Percentiles rank a stretch among this genome's conserved stretches.
Conservation (phyloP, 2,888 invertebrate species). For the Lymantria dispar region DNA sequence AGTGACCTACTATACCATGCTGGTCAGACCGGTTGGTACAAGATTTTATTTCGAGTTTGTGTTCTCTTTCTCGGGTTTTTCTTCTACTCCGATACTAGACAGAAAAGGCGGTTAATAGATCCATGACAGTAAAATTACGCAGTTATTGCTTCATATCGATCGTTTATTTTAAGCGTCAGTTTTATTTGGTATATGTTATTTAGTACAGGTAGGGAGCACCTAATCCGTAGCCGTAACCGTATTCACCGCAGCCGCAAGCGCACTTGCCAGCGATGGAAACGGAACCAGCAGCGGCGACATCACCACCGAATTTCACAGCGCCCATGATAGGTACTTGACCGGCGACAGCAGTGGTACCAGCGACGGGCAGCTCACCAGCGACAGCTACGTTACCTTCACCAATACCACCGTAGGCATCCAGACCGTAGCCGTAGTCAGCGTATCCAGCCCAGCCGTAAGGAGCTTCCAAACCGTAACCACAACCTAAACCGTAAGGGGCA, state of each 20-base stretch:
- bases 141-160: too few relatives aligned
- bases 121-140: too few relatives aligned
- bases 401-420: conserved; percentile 13
- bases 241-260: conserved; percentile 12
- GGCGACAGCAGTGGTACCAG: conserved; percentile 16
- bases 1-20: too few relatives aligned
- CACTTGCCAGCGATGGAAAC: conserved; percentile 38
- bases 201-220: background rate
- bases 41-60: too few relatives aligned
- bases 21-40: too few relatives aligned
- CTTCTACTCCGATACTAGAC: too few relatives aligned
- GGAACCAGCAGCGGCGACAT: conserved; percentile 39
- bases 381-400: conserved; percentile 27
- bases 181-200: too few relatives aligned
- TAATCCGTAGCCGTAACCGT: background rate
- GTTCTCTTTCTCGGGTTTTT: too few relatives aligned
- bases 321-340: conserved; percentile 5
- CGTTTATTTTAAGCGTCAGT: too few relatives aligned
- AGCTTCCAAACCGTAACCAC: background rate
- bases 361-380: conserved; percentile 15
- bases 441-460: background rate
- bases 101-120: too few relatives aligned
- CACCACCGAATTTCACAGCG: conserved; percentile 35
- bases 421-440: background rate
- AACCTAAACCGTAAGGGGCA: background rate